Percentiles rank a stretch among this genome's conserved stretches.
Conservation (phyloP, 2,113 vertebrate species). For the Ochotona curzoniae region DNA sequence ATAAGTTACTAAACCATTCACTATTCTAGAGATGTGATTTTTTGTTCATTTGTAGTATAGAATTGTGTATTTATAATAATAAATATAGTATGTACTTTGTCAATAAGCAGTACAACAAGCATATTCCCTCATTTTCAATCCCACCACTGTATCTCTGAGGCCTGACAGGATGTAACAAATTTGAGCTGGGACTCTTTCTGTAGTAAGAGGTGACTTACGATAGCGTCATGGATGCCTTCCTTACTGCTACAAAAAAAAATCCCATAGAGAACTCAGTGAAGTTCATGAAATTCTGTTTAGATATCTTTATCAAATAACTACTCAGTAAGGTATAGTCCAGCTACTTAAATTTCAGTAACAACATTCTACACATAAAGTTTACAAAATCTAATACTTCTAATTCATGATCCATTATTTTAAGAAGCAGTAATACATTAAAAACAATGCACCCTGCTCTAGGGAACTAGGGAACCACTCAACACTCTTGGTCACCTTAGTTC, state of each 20-base stretch:
- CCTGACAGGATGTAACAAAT: not conserved
- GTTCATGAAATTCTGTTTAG: slow-evolving; percentile 30
- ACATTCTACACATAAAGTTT: not conserved
- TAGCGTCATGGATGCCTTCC: not conserved
- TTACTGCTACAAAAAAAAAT: not conserved
- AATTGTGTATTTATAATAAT: not conserved
- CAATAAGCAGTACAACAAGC: not conserved
- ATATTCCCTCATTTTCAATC: not conserved
- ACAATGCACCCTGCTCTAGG: not conserved
- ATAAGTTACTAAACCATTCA: not conserved
- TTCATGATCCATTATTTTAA: not conserved
- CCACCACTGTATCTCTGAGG: not conserved
- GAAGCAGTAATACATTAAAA: slow-evolving; percentile 7
- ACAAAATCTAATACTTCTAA: not conserved
- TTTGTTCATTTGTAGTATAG: not conserved
- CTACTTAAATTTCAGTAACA: not conserved
- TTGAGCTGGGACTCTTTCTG: not conserved
- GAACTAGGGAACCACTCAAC: not conserved
- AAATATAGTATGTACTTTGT: not conserved
- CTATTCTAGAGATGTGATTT: not conserved
- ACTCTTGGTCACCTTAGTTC: not conserved
- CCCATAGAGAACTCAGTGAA: not conserved
- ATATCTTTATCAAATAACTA: not conserved
- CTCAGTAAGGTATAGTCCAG: not conserved
- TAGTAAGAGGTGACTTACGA: not conserved